Evolutionary conservation across 2,113 vertebrate species (phyloP), one percentile per base, ranked within the genome.

Genomic region (Strigops habroptila): DNA sequence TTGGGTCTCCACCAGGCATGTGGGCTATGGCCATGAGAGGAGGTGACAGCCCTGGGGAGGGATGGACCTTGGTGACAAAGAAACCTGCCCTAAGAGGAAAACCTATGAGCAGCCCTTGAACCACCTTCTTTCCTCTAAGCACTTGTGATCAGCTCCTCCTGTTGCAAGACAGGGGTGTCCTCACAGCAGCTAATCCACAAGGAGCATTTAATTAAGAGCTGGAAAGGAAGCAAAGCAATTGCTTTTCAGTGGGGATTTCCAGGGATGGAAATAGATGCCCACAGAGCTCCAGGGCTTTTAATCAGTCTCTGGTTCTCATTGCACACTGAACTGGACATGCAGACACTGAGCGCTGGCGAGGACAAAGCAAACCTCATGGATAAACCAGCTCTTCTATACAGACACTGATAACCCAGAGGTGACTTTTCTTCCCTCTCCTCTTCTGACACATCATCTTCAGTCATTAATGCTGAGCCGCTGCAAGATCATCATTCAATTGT

Each of bases 1-100:
- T 12, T 1, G 0, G 22, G 31, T 6, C 41, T n/a, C 33, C 35
- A 16, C 14, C 22, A 12, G 14, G 31, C 19, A 9, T 0, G 3
- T n/a, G 16, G 48, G 21, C n/a, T 33, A 10, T 0, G 1, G n/a
- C 52, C 22, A 17, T 12, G 49, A 31, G 62, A 59, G 31, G 21
- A 77, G 30, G 23, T 4, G 7, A 12, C n/a, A 57, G 63, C 52
- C 23, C 37, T 16, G 37, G 43, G 22, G 53, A 77, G 1, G 1
- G 5, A 37, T 14, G 17, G 35, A 4, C 19, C 44, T 41, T 53
- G 43, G 31, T 30, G 41, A 37, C 39, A 30, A 44, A 84, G 14
- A 35, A 81, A 46, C 23, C 35, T 25, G 33, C n/a, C 51, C 70
- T 7, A 51, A 51, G 41, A 69, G 39, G 33, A 46, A 37, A 31